Evolutionary conservation across 1,140 invertebrate species (phyloP).

Genomic region (Coelopa frigida): DNA sequence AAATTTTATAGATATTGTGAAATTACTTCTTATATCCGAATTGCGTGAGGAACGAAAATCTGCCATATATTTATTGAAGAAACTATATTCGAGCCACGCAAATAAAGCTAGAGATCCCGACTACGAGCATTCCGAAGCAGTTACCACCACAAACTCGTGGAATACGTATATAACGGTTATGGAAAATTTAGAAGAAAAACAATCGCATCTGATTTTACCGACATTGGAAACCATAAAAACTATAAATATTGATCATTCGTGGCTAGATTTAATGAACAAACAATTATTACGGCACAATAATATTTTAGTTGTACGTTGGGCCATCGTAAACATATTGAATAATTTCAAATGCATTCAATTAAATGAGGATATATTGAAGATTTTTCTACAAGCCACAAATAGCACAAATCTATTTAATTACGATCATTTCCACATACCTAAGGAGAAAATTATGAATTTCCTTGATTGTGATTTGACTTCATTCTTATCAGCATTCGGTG

Average conservation of each 20-base stretch:
- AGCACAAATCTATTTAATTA: constrained; percentile 28
- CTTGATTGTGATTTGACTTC: constrained; percentile 2
- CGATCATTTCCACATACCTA: constrained; percentile 17
- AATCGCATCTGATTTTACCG: constrained; percentile 53
- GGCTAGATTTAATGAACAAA: constrained; percentile 45
- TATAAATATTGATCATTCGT: constrained; percentile 18
- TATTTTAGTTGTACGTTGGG: constrained; percentile 45
- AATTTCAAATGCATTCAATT: constrained; percentile 16
- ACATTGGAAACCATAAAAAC: constrained; percentile 27
- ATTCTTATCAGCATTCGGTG: constrained; percentile 18
- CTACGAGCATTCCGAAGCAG: constrained; percentile 4
- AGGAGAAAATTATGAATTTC: constrained; percentile 1
- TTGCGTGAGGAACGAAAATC: constrained; percentile 23
- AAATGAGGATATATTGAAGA: constrained; percentile 7
- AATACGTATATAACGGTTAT: constrained; percentile 38
- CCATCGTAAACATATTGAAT: constrained; percentile 30
- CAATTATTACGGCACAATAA: constrained; percentile 47
- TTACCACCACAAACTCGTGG: constrained; percentile 20
- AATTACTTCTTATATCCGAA: constrained; percentile 17
- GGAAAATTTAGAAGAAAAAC: constrained; percentile 55
- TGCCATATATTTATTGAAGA: constrained; percentile 27
- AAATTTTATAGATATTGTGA: not conserved
- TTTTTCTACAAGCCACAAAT: constrained; percentile 29
- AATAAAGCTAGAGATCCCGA: not conserved
- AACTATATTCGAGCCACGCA: constrained; percentile 7